These are phyloP conservation scores for Halocynthia aurantium DNA, from an alignment of 23 tunicate species.

Conservation along the genomic window DNA sequence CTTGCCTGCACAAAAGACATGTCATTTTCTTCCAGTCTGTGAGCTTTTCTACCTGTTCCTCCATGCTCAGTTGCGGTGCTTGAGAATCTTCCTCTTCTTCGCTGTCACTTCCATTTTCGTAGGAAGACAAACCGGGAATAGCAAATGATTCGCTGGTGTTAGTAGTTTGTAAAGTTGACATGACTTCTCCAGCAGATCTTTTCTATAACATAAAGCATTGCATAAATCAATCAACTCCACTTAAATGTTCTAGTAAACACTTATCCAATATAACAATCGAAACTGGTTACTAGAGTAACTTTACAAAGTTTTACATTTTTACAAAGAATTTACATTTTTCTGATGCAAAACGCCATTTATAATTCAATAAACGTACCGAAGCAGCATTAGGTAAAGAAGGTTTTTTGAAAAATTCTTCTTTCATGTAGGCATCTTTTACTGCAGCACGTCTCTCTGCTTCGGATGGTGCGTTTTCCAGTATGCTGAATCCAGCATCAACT, in stretches of 20 bases:
- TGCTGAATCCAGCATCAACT: slow-evolving; percentile 70
- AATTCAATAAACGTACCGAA: too few species aligned
- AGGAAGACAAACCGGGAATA: slow-evolving; percentile 46
- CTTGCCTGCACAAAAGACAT: slow-evolving; percentile 76
- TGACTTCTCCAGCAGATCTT: slow-evolving; percentile 13
- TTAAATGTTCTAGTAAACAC: too few species aligned
- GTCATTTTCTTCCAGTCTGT: slow-evolving; percentile 73
- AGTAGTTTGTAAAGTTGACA: slow-evolving; percentile 15
- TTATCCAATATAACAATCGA: too few species aligned
- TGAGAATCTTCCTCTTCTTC: slow-evolving; percentile 37
- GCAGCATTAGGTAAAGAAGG: too few species aligned
- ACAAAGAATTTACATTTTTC: too few species aligned
- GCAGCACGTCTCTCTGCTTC: slow-evolving; percentile 77
- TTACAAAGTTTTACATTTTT: too few species aligned
- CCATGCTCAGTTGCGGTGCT: not conserved
- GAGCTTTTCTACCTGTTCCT: slow-evolving; percentile 55
- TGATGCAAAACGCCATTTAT: too few species aligned
- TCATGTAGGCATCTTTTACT: slow-evolving; percentile 38
- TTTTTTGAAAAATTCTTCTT: too few species aligned
- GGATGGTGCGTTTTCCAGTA: slow-evolving; percentile 44
- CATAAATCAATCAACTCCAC: not conserved
- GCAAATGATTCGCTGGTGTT: slow-evolving; percentile 3
- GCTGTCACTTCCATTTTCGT: slow-evolving; percentile 60
- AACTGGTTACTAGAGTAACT: too few species aligned
- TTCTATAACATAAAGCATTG: not conserved